These are phyloP conservation scores for Drosophila niveifrons DNA, from an alignment of 2,888 invertebrate species.

Conservation along the genomic window DNA sequence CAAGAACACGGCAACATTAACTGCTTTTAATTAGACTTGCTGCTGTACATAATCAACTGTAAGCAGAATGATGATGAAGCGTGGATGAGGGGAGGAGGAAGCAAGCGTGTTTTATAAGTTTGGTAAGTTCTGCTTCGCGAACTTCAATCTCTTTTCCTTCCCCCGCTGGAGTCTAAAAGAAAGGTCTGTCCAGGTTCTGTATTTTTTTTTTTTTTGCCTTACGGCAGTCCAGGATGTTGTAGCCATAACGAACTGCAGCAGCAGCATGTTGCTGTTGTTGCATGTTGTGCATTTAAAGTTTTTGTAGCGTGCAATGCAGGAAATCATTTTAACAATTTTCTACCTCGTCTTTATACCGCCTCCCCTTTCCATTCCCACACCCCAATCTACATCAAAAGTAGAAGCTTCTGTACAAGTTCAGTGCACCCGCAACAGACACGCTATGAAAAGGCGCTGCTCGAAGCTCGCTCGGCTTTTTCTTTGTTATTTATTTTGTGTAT, in stretches of 20 bases:
- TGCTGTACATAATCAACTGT: slow-evolving; percentile 70
- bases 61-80: slow-evolving; percentile 28
- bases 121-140: slow-evolving; percentile 44
- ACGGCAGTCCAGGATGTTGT: slow-evolving; percentile 50
- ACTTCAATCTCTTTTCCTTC: slow-evolving; percentile 22
- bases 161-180: neutral
- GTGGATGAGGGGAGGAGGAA: neutral
- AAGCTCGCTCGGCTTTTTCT: slow-evolving; percentile 57
- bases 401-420: slow-evolving; percentile 65
- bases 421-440: slow-evolving; percentile 71
- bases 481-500: slow-evolving; percentile 53
- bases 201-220: slow-evolving; percentile 13
- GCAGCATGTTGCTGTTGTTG: slow-evolving; percentile 54
- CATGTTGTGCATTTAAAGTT: slow-evolving; percentile 78
- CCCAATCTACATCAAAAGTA: neutral
- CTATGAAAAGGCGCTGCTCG: slow-evolving; percentile 60
- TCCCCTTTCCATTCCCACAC: neutral
- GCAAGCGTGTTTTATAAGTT: slow-evolving; percentile 35
- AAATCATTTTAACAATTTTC: slow-evolving; percentile 80
- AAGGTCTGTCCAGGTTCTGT: neutral
- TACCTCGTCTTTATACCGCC: slow-evolving; percentile 31
- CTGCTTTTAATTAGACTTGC: slow-evolving; percentile 72
- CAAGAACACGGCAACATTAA: slow-evolving; percentile 59
- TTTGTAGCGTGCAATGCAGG: slow-evolving; percentile 76
- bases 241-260: slow-evolving; percentile 62